Base-by-base conservation (phyloP, 2,113 vertebrate species). In the Edolisoma coerulescens region DNA sequence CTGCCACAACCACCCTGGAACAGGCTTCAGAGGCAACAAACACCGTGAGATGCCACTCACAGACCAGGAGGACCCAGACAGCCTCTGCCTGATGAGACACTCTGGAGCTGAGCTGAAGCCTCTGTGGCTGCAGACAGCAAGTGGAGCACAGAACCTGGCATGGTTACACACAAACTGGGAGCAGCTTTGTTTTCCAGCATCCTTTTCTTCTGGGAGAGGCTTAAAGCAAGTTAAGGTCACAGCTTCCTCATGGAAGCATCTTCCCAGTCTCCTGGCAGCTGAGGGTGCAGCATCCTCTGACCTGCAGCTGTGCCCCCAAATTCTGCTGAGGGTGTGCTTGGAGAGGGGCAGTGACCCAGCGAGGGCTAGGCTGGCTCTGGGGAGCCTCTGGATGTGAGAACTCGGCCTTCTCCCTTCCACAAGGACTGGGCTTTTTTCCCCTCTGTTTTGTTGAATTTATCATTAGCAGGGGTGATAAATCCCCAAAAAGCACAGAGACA, bases 381-480 rank as follows among this genome's bases (percentile, higher is more conserved):
- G 26, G 39, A 56, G 26, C 13, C 13, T 56, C 23, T 74, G 52
- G 16, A 18, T 68, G 35, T 56, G 69, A 74, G 45, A 9, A 7
- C 24, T 78, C 81, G 41, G 14, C 11, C 76, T 87, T 41, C 32
- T 44, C 44, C 53, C 37, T 64, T 23, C 14, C 20, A 23, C 10
- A 45, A 20, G 20, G 20, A 24, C 0, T 45, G 6, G 21, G 20
- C 1, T 4, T 16, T 70, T 42, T 10, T 2, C 0, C 24, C 0
- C 14, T 21, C 27, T 41, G 2, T 59, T 89, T 81, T 45, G 37
- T 14, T 54, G 12, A n/a, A 37, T 35, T 86, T 70, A 3, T 60
- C 39, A 54, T 61, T 61, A 27, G 11, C 9, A 50, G 30, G 12
- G 24, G 15, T 27, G n/a, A 70, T 49, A 78, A 85, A 75, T 64